Percentiles rank a stretch among this genome's conserved stretches.
These are phyloP conservation scores for honey bee (Apis mellifera) DNA, from an alignment of 1,140 invertebrate genomes.

Conservation along the genomic window DNA sequence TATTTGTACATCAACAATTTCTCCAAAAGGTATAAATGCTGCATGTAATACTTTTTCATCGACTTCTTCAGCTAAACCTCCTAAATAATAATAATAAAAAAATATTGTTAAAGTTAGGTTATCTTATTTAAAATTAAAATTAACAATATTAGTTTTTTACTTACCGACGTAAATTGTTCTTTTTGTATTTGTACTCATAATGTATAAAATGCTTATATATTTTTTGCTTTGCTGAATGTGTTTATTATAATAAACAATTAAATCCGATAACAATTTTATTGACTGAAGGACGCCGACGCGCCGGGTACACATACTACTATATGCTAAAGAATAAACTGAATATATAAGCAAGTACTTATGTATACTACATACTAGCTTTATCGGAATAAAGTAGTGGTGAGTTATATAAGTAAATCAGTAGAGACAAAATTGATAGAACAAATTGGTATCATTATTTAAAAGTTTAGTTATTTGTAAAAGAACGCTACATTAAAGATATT, in stretches of 20 bases:
- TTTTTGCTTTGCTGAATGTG: neutral
- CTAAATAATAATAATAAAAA: slow-evolving; percentile 73
- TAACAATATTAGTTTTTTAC: slow-evolving; percentile 30
- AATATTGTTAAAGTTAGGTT: slow-evolving; percentile 17
- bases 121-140: slow-evolving; percentile 4
- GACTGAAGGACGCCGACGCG: slow-evolving; percentile 44
- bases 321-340: slow-evolving; percentile 5
- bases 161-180: slow-evolving; percentile 89
- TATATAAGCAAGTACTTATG: no score
- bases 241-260: slow-evolving; percentile 30
- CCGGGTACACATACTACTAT: slow-evolving; percentile 10
- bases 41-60: slow-evolving; percentile 97
- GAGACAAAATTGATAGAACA: slow-evolving; percentile 20
- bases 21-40: slow-evolving; percentile 99
- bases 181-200: slow-evolving; percentile 85
- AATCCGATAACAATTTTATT: slow-evolving; percentile 44
- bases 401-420: slow-evolving; percentile 48
- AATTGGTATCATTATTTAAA: slow-evolving; percentile 26
- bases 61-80: slow-evolving; percentile 98
- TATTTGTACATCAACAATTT: slow-evolving; percentile 98
- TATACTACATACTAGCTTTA: neutral
- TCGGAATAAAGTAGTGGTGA: slow-evolving; percentile 25
- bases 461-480: neutral
- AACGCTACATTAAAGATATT: neutral
- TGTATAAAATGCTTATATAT: slow-evolving; percentile 13